Percentiles rank a stretch among this genome's conserved stretches.
These are phyloP conservation scores for Dorcus hopei DNA, from an alignment of 2,888 invertebrate species.

Conservation along the genomic window DNA sequence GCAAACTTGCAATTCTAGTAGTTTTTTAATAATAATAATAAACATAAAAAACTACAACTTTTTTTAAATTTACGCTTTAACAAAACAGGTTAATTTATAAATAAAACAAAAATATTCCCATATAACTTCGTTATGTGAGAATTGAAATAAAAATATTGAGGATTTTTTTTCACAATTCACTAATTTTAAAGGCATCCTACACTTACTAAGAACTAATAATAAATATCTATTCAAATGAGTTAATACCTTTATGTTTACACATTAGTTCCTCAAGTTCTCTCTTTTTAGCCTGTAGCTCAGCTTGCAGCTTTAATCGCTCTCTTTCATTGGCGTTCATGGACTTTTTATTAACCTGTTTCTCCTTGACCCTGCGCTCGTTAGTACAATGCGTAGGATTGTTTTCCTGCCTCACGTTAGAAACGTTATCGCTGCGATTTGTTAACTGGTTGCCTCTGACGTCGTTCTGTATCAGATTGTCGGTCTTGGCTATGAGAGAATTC, in stretches of 20 bases:
- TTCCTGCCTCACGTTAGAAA: conserved; percentile 23
- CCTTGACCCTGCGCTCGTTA: conserved; percentile 32
- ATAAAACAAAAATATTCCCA: too few species aligned
- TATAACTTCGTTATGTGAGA: too few species aligned
- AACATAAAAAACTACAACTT: too few species aligned
- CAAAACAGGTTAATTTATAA: too few species aligned
- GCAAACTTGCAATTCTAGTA: background rate
- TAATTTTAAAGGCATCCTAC: too few species aligned
- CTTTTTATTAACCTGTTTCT: conserved; percentile 45
- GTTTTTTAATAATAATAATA: background rate
- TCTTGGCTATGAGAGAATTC: conserved; percentile 28
- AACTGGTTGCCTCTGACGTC: conserved; percentile 25
- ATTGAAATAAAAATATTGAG: too few species aligned
- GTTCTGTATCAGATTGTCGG: conserved; percentile 41
- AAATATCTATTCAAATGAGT: background rate
- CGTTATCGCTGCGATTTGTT: conserved; percentile 14
- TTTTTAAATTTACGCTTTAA: too few species aligned
- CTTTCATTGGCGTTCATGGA: conserved; percentile 35
- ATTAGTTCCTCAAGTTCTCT: conserved; percentile 64
- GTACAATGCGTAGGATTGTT: conserved; percentile 30
- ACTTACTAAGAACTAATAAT: background rate
- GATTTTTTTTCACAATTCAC: too few species aligned
- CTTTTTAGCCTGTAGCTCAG: conserved; percentile 61
- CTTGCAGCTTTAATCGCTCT: conserved; percentile 58
- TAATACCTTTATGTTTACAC: conserved; percentile 57